Conservation (phyloP, 2,888 invertebrate genomes). For the Myopa testacea region DNA sequence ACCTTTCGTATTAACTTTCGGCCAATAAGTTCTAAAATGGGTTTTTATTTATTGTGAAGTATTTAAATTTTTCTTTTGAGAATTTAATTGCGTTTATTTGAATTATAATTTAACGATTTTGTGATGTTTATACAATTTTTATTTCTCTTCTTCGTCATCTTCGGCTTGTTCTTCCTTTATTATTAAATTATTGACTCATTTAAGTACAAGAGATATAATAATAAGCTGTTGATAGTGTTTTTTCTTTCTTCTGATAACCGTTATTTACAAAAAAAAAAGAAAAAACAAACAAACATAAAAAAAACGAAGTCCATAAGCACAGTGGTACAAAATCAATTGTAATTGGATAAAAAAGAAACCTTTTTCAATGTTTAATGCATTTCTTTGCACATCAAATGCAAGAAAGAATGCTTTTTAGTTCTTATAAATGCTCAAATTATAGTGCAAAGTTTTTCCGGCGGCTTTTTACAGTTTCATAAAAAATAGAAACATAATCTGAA, state of each 20-base stretch:
- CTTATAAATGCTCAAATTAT: no score
- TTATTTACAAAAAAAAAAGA: background rate
- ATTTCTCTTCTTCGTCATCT: background rate
- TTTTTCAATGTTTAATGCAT: background rate
- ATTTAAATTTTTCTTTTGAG: conserved; percentile 32
- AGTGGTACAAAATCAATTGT: background rate
- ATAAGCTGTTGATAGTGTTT: conserved; percentile 7
- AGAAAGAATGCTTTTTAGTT: no score
- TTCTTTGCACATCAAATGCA: no score
- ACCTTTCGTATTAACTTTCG: conserved; percentile 27
- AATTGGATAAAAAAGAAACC: background rate
- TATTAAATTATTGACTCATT: background rate
- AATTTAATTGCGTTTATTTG: conserved; percentile 39
- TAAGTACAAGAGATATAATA: background rate
- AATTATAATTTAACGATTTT: conserved; percentile 34
- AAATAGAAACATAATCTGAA: no score
- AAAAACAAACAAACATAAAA: background rate
- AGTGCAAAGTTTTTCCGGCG: no score
- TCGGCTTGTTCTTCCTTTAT: conserved; percentile 9
- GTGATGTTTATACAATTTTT: conserved; percentile 28
- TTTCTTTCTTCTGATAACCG: background rate
- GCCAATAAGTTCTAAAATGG: conserved; percentile 33
- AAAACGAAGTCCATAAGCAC: conserved; percentile 1
- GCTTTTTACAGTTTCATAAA: no score
- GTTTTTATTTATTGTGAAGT: conserved; percentile 31